Conservation (phyloP, 2,797 vertebrate genomes). For the Platyrinchus mystaceus region DNA sequence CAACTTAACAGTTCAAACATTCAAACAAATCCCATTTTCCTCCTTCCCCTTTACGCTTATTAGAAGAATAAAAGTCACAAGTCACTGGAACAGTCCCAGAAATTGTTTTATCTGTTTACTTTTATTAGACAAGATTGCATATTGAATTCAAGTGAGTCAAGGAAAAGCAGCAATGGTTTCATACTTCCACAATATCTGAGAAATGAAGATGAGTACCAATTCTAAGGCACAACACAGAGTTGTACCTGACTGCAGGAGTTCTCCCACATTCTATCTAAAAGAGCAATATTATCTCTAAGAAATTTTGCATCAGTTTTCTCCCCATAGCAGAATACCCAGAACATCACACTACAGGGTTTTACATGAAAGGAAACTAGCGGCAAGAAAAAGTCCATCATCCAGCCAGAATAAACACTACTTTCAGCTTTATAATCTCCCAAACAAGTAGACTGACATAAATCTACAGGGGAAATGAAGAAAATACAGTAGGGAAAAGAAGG, state of each 20-base stretch:
- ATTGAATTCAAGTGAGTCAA: conserved; percentile 3
- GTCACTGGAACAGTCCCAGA: background rate
- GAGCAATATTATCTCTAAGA: background rate
- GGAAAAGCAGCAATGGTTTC: conserved; percentile 3
- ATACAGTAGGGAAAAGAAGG: background rate
- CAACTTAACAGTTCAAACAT: conserved; percentile 20
- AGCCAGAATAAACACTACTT: background rate
- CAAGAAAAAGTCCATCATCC: background rate
- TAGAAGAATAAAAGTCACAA: background rate
- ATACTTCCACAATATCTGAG: background rate
- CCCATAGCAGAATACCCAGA: background rate
- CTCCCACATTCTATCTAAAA: background rate
- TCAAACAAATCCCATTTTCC: conserved; percentile 7
- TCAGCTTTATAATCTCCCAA: background rate
- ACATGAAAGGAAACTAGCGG: background rate
- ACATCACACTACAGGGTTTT: background rate
- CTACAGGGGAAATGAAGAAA: background rate
- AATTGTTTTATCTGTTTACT: conserved; percentile 35
- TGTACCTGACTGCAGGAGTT: background rate
- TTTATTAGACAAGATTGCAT: conserved; percentile 13
- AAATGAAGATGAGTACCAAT: background rate
- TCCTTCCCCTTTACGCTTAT: background rate
- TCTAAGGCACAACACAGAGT: background rate
- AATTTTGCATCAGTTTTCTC: background rate
- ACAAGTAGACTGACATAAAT: background rate